Evolutionary conservation across 2,113 vertebrate genomes (phyloP), one percentile per base, ranked within the genome.

Genomic region (Rafetus swinhoei): DNA sequence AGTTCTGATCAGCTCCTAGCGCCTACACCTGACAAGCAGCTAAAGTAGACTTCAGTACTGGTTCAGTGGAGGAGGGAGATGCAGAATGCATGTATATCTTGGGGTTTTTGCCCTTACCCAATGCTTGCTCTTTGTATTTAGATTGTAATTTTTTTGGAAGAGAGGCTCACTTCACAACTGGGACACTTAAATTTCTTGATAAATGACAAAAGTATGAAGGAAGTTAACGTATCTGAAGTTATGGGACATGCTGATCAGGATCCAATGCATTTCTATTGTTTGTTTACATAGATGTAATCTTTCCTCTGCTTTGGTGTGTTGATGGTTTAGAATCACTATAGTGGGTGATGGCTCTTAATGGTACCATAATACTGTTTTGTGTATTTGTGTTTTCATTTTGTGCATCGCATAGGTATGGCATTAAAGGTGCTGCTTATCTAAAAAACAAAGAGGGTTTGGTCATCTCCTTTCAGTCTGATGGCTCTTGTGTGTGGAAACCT

Each of bases 391-490:
- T 94, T 96, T 91, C 83, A 52, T 86, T 91, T 86, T 84, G 52
- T 56, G 53, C 22, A 53, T 72, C 9, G 81, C 74, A 74, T 92
- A 99, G 99, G 87, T 99, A 99, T 0, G 99, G 99, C 15, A 98
- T 99, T 88, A 99, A 99, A 97, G 99, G 98, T 56, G 98, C 99
- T 2, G 98, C 99, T 35, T 99, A 99, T 10, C 53, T 99, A 95
- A 99, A 97, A 97, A 99, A 99, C 86, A 98, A 98, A 29, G 99
- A 99, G 39, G 98, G 98, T 3, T 97, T 98, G 92, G 99, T 99
- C 91, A 94, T 99, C 83, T 93, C 97, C 0, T 97, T 97, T 3
- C 93, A 80, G 1, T 85, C 72, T 24, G 97, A 98, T 1, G 95
- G 97, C 56, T 57, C 19, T 90, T 99, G 98, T 2, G 98, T 98